Conservation (phyloP, 2,113 vertebrate genomes). For the Microtus oregoni region DNA sequence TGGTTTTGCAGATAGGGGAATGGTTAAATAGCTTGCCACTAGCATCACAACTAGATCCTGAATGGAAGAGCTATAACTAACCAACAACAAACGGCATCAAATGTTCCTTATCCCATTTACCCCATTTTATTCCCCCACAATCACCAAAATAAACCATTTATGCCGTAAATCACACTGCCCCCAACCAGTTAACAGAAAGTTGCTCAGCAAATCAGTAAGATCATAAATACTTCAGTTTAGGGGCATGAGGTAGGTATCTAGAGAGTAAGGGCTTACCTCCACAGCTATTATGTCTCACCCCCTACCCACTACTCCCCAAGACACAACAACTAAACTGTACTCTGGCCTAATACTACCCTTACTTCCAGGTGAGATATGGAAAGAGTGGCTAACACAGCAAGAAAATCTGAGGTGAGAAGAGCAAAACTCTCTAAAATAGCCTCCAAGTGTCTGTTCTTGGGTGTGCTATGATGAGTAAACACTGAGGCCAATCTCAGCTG, state of each 20-base stretch:
- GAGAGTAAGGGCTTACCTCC: background rate
- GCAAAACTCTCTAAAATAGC: background rate
- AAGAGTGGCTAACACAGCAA: slow-evolving; percentile 22
- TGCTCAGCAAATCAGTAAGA: background rate
- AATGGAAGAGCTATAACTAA: background rate
- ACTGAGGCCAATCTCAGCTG: background rate
- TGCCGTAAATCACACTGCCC: background rate
- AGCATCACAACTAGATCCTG: background rate
- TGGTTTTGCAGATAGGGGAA: background rate
- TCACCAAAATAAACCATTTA: background rate
- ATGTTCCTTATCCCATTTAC: background rate
- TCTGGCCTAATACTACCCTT: background rate
- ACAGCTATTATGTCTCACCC: background rate
- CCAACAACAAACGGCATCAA: slow-evolving; percentile 35
- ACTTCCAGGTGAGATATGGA: slow-evolving; percentile 16
- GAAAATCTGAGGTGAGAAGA: slow-evolving; percentile 8
- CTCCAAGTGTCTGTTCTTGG: slow-evolving; percentile 31
- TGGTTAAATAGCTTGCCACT: background rate
- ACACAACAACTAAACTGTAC: background rate
- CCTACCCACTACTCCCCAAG: background rate
- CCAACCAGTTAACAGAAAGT: background rate
- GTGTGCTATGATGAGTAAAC: slow-evolving; percentile 55
- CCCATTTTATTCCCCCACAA: background rate
- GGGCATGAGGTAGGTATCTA: background rate
- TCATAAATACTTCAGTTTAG: background rate